phyloP scores from a whole-genome alignment of 1,140 invertebrate species.

The Apis cerana region DNA sequence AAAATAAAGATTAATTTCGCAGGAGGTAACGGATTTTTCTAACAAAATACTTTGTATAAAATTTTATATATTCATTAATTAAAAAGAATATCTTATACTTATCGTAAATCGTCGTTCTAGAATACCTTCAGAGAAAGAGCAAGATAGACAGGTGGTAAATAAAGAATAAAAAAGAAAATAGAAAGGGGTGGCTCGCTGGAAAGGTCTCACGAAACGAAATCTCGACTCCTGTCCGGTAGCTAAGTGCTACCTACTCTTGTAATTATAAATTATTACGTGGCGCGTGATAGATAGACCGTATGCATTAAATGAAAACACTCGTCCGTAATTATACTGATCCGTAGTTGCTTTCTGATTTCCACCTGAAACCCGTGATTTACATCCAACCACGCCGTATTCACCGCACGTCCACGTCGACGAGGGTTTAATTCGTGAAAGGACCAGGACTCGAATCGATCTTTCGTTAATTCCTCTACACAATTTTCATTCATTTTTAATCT shows the following conservation, averaged over 20 bases:
- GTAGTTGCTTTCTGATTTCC: conserved; percentile 59
- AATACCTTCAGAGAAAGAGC: too few species aligned
- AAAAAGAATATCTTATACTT: too few species aligned
- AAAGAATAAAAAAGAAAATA: neutral
- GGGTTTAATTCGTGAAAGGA: conserved; percentile 55
- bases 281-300: conserved; percentile 71
- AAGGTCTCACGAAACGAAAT: conserved; percentile 48
- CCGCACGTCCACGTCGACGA: conserved; percentile 55
- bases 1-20: too few species aligned
- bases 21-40: too few species aligned
- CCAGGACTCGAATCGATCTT: neutral
- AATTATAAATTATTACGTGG: conserved; percentile 75
- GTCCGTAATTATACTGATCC: conserved; percentile 71
- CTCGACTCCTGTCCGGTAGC: conserved; percentile 68
- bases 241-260: conserved; percentile 70
- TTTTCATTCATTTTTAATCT: neutral
- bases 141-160: neutral
- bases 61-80: too few species aligned
- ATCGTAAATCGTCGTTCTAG: too few species aligned
- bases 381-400: conserved; percentile 49
- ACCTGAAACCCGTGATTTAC: conserved; percentile 61
- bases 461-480: neutral
- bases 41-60: too few species aligned
- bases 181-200: neutral
- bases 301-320: conserved; percentile 70